Conservation (phyloP, 1,140 invertebrate species). For the Aphis gossypii region DNA sequence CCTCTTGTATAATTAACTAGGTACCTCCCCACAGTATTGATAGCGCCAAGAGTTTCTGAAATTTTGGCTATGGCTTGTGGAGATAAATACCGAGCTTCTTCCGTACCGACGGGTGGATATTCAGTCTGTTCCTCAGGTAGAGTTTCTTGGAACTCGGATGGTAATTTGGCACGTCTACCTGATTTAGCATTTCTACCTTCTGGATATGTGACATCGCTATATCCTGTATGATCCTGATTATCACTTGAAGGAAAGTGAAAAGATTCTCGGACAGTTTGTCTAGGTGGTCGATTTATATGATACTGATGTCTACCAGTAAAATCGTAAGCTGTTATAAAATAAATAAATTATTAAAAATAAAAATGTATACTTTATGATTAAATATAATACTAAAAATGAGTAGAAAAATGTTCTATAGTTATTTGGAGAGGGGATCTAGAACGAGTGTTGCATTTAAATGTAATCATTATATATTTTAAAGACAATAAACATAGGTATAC, state of each 20-base stretch:
- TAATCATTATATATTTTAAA: background rate
- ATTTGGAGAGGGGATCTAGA: background rate
- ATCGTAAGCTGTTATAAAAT: slow-evolving; percentile 29
- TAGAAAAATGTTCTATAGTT: background rate
- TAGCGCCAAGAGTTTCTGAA: slow-evolving; percentile 72
- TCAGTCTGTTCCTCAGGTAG: slow-evolving; percentile 34
- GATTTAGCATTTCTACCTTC: slow-evolving; percentile 41
- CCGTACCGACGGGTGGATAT: slow-evolving; percentile 25
- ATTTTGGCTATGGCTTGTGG: slow-evolving; percentile 65
- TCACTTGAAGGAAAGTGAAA: slow-evolving; percentile 22
- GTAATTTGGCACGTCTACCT: slow-evolving; percentile 50
- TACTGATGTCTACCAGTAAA: slow-evolving; percentile 14
- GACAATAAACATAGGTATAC: background rate
- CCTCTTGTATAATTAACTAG: slow-evolving; percentile 78
- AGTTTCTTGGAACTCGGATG: slow-evolving; percentile 45
- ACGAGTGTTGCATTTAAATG: background rate
- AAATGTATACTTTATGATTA: background rate
- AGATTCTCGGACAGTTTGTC: slow-evolving; percentile 2
- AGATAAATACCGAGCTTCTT: slow-evolving; percentile 61
- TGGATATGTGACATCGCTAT: background rate
- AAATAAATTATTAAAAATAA: background rate
- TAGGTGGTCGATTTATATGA: background rate
- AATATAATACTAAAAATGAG: background rate
- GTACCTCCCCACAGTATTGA: slow-evolving; percentile 83
- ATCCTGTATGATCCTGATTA: background rate